Conservation (phyloP, 2,797 vertebrate genomes). For the Phylloscopus collybita region DNA sequence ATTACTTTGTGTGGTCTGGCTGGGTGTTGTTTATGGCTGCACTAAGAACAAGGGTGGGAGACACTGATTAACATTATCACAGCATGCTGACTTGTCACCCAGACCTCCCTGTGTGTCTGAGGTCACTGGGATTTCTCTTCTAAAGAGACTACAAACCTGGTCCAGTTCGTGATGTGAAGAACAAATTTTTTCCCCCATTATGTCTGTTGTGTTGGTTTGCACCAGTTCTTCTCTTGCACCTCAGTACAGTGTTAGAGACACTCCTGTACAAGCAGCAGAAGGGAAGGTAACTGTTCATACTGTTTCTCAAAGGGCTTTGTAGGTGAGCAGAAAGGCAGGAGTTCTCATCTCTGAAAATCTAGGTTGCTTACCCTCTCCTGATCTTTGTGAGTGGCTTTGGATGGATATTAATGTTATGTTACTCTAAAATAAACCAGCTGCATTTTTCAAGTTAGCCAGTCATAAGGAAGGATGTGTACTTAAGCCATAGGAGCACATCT, state of each 20-base stretch:
- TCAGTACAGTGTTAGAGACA: background rate
- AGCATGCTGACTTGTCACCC: background rate
- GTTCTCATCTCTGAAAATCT: background rate
- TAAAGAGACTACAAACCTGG: background rate
- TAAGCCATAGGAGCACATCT: background rate
- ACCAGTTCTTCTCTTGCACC: background rate
- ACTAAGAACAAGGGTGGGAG: background rate
- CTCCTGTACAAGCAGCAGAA: background rate
- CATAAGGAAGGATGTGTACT: background rate
- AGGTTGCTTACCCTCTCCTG: background rate
- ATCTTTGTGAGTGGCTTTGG: background rate
- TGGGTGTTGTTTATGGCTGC: background rate
- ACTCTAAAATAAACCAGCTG: background rate
- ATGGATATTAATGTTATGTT: background rate
- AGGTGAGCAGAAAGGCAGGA: background rate
- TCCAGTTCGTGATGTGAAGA: background rate
- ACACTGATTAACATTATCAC: rapidly evolving
- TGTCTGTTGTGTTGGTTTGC: background rate
- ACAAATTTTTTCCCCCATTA: background rate
- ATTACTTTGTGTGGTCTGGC: background rate
- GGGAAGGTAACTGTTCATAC: background rate
- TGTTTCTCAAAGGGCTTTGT: background rate
- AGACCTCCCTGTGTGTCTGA: background rate
- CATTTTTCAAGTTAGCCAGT: background rate
- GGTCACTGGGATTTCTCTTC: background rate